Conservation (phyloP, 2,888 invertebrate genomes). For the Cheilosia pagana region DNA sequence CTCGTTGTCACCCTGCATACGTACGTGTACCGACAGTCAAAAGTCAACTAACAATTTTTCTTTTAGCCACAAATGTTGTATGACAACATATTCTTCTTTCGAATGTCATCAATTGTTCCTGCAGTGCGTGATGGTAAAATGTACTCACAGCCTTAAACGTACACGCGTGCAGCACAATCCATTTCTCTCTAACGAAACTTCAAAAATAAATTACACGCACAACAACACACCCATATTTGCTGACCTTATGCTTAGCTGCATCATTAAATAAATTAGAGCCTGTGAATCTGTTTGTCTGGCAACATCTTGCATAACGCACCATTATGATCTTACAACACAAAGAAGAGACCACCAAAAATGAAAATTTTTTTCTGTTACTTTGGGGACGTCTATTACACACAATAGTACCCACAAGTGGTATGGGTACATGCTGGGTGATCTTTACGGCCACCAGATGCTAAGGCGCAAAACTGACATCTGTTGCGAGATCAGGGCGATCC, state of each 20-base stretch:
- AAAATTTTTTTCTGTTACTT: neutral
- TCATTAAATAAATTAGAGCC: conserved; percentile 21
- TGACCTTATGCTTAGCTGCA: conserved; percentile 14
- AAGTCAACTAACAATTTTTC: too few relatives aligned
- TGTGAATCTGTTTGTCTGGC: conserved; percentile 11
- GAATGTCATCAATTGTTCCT: too few relatives aligned
- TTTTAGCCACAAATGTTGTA: too few relatives aligned
- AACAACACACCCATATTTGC: neutral
- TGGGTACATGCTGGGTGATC: neutral
- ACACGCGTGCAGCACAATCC: too few relatives aligned
- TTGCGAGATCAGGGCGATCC: conserved; percentile 31
- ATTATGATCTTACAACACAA: neutral
- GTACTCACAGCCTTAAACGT: too few relatives aligned
- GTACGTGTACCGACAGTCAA: too few relatives aligned
- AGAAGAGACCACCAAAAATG: neutral
- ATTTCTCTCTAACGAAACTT: neutral
- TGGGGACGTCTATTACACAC: neutral
- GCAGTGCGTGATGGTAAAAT: too few relatives aligned
- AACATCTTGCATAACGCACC: conserved; percentile 21
- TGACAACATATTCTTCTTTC: too few relatives aligned
- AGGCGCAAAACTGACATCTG: conserved; percentile 34
- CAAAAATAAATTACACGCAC: neutral
- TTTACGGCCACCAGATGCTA: conserved; percentile 28
- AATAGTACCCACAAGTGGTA: neutral
- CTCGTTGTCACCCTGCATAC: too few relatives aligned